Evolutionary conservation across 2,113 vertebrate species (phyloP).

Genomic region (Pitta sordida): DNA sequence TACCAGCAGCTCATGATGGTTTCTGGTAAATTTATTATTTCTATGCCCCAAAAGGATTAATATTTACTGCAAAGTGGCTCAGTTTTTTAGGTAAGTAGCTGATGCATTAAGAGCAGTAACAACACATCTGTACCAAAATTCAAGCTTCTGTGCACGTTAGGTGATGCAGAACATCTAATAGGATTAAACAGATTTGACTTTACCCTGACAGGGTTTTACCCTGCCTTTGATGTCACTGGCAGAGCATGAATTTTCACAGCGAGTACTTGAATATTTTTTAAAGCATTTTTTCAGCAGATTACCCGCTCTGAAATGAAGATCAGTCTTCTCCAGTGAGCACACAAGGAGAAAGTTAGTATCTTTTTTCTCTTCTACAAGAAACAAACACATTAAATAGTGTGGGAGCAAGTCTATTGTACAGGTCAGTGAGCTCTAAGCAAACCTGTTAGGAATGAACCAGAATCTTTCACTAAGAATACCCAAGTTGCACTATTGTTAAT

Average conservation of each 20-base stretch:
- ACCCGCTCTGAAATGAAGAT: not conserved
- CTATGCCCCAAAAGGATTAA: conserved; percentile 17
- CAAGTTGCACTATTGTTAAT: not conserved
- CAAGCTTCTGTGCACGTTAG: not conserved
- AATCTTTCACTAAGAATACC: not conserved
- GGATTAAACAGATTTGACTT: not conserved
- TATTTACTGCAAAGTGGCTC: not conserved
- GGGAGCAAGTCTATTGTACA: not conserved
- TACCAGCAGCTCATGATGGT: not conserved
- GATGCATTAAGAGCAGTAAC: not conserved
- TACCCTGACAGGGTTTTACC: not conserved
- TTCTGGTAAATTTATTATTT: conserved; percentile 35
- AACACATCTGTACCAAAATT: not conserved
- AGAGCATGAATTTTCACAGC: not conserved
- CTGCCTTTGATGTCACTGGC: not conserved
- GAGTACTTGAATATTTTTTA: not conserved
- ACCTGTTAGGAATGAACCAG: not conserved
- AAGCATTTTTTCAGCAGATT: not conserved
- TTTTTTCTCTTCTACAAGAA: not conserved
- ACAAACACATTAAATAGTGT: not conserved
- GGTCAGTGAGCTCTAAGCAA: not conserved
- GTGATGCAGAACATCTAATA: not conserved
- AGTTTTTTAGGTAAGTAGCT: not conserved
- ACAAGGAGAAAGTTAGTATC: not conserved
- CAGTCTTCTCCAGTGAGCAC: not conserved